A percentile compares a stretch with the other conserved stretches of the same genome.
Evolutionary conservation across 2,888 invertebrate genomes (phyloP).

Genomic region (Nemotelus nigrinus): DNA sequence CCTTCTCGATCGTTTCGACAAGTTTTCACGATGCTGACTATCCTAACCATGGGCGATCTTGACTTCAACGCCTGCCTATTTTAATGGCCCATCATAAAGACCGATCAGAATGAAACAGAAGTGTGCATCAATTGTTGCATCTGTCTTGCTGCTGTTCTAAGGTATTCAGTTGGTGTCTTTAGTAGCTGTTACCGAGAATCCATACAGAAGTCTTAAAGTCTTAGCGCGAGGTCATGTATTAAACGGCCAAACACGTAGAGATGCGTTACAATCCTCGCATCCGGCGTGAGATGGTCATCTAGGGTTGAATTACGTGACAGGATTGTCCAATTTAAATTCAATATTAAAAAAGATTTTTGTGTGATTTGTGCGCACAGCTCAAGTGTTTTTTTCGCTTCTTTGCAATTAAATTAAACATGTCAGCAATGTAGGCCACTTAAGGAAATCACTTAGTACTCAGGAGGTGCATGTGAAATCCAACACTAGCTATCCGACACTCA

Average conservation of each 20-base stretch:
- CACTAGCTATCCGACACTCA: no score
- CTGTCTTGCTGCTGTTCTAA: not conserved
- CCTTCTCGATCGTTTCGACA: conserved; percentile 29
- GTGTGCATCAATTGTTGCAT: not conserved
- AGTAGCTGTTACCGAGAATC: conserved; percentile 3
- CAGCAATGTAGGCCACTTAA: no score
- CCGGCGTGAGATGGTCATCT: conserved; percentile 14
- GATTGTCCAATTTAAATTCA: not conserved
- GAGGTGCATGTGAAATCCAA: no score
- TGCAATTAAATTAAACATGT: no score
- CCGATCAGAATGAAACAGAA: not conserved
- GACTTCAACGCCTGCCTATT: conserved; percentile 30
- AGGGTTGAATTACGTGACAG: conserved; percentile 4
- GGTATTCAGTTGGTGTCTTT: not conserved
- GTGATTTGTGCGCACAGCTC: no score
- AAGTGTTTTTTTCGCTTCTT: no score
- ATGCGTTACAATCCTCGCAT: not conserved
- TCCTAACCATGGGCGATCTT: conserved; percentile 3
- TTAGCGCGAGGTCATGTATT: not conserved
- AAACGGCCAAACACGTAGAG: not conserved
- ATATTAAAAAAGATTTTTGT: no score
- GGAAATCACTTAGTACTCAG: no score
- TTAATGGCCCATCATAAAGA: conserved; percentile 16
- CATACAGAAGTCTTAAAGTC: conserved; percentile 12
- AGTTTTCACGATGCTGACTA: not conserved